These are phyloP conservation scores for Laodelphax striatellus DNA, from an alignment of 1,140 invertebrate genomes.

Conservation along the genomic window DNA sequence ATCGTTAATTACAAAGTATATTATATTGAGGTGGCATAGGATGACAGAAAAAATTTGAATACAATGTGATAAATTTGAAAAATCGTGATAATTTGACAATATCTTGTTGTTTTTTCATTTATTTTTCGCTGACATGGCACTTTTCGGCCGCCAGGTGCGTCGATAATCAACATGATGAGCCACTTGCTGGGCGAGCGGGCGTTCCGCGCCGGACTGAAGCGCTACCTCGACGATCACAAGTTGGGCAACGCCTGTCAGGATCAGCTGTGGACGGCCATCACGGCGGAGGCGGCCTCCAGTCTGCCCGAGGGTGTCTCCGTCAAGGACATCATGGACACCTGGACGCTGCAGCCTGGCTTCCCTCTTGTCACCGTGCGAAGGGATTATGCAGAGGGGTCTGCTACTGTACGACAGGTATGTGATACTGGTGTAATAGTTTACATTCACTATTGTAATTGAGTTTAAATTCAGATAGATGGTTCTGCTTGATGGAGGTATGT, in stretches of 20 bases:
- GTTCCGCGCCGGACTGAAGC: conserved; percentile 47
- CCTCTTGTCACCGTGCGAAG: conserved; percentile 47
- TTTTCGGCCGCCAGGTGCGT: conserved; percentile 30
- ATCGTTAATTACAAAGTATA: too few species aligned
- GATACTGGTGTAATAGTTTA: background rate
- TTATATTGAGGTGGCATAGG: too few species aligned
- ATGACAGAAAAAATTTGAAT: too few species aligned
- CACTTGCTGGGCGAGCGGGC: conserved; percentile 50
- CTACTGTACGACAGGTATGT: background rate
- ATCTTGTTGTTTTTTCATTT: too few species aligned
- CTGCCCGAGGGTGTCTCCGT: background rate
- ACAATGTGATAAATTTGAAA: too few species aligned
- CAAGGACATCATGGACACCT: conserved; percentile 42
- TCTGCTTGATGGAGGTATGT: too few species aligned
- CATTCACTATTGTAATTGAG: background rate
- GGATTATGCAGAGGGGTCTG: background rate
- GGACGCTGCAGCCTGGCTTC: conserved; percentile 65
- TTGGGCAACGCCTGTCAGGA: conserved; percentile 31
- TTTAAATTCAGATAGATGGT: too few species aligned
- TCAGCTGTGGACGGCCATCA: conserved; percentile 20
- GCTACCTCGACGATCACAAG: conserved; percentile 33
- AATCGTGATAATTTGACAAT: too few species aligned
- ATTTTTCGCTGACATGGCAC: too few species aligned
- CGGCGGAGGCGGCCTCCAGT: background rate
- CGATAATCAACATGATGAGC: conserved; percentile 65